Conservation (phyloP, 2,113 vertebrate genomes). For the Scatophagus argus region DNA sequence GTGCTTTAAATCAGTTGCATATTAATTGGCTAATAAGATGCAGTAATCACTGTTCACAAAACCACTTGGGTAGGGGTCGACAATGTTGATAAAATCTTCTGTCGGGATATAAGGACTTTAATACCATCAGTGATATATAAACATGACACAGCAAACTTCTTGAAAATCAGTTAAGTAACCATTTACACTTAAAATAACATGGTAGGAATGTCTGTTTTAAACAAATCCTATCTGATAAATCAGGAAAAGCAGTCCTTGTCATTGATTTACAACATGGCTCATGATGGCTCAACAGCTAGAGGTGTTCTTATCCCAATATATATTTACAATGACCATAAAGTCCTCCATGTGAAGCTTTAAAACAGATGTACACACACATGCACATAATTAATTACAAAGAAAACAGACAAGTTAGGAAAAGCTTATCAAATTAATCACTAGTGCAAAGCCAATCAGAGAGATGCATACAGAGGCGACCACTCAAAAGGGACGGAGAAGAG, state of each 20-base stretch:
- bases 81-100: background rate
- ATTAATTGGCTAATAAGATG: too few species aligned
- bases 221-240: background rate
- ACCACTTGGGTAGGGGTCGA: too few species aligned
- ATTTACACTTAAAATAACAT: background rate
- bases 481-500: slow-evolving; percentile 97
- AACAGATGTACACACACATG: slow-evolving; percentile 16
- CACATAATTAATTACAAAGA: slow-evolving; percentile 16
- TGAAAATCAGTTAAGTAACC: background rate
- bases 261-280: background rate
- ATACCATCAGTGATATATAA: background rate
- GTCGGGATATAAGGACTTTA: background rate
- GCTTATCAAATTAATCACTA: slow-evolving; percentile 9
- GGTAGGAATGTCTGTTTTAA: background rate
- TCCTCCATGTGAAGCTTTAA: background rate
- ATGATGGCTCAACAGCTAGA: background rate
- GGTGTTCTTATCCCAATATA: too few species aligned
- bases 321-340: background rate
- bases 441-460: slow-evolving; percentile 36
- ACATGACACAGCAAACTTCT: background rate
- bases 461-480: slow-evolving; percentile 91
- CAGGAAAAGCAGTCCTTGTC: background rate
- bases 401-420: slow-evolving; percentile 18
- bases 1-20: background rate
- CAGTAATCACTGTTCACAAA: too few species aligned